These are phyloP conservation scores for Parnassius mnemosyne DNA, from an alignment of 2,888 invertebrate genomes.

Conservation along the genomic window DNA sequence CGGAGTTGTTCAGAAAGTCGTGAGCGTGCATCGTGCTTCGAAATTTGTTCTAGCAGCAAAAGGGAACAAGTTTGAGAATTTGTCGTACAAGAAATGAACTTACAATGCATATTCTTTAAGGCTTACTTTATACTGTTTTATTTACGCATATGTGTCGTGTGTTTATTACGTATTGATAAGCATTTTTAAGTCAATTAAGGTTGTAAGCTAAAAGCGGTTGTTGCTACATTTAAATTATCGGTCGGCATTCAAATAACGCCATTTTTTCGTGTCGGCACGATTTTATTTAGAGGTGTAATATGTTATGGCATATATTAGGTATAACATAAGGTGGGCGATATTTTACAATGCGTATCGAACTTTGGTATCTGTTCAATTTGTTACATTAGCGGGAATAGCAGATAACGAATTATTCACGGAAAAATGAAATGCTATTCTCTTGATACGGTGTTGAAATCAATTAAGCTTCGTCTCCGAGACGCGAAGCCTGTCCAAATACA, in stretches of 20 bases:
- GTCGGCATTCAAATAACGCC: constrained; percentile 80
- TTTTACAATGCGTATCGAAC: constrained; percentile 49
- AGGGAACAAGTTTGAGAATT: constrained; percentile 49
- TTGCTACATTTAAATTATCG: constrained; percentile 81
- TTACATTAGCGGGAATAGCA: constrained; percentile 39
- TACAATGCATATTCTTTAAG: constrained; percentile 38
- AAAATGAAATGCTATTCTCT: no score
- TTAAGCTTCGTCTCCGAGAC: no score
- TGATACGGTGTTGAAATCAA: no score
- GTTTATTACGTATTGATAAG: constrained; percentile 66
- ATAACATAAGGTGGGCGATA: constrained; percentile 64
- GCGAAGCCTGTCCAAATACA: no score
- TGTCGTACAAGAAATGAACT: constrained; percentile 35
- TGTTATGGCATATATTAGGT: constrained; percentile 59
- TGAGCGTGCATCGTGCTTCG: constrained; percentile 80
- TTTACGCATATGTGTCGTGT: constrained; percentile 40
- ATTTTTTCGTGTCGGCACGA: constrained; percentile 80
- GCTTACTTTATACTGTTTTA: constrained; percentile 39
- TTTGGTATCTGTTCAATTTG: constrained; percentile 56
- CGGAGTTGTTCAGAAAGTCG: constrained; percentile 81
- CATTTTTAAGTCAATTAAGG: constrained; percentile 81
- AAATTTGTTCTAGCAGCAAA: constrained; percentile 53
- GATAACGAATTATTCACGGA: no score
- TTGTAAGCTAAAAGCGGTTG: constrained; percentile 81
- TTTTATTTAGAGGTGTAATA: constrained; percentile 70